Evolutionary conservation across 2,797 vertebrate species (phyloP).

Genomic region (Hoplostethus mediterraneus): DNA sequence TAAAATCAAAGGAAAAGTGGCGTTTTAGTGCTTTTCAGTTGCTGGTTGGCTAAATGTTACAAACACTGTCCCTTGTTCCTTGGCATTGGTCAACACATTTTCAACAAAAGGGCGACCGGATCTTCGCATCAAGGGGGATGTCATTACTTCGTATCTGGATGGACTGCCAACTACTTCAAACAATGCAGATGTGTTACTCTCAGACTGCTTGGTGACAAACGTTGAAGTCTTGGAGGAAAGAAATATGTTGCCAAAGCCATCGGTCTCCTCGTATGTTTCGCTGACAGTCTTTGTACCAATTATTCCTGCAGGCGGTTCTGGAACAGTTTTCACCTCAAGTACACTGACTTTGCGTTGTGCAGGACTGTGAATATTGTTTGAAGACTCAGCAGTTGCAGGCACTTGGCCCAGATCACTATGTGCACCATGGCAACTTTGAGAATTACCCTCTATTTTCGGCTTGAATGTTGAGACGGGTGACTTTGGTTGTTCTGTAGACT

Average conservation of each 20-base stretch:
- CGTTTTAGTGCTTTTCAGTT: slow-evolving; percentile 63
- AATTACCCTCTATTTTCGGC: slow-evolving; percentile 43
- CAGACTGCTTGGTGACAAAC: slow-evolving; percentile 88
- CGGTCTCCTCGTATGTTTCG: slow-evolving; percentile 89
- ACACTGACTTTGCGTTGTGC: slow-evolving; percentile 83
- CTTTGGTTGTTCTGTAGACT: slow-evolving; percentile 79
- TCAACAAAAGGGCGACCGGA: slow-evolving; percentile 75
- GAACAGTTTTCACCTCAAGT: slow-evolving; percentile 86
- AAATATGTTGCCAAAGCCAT: slow-evolving; percentile 87
- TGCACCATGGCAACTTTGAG: slow-evolving; percentile 22
- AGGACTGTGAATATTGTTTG: slow-evolving; percentile 63
- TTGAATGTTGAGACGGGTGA: slow-evolving; percentile 65
- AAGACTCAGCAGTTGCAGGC: slow-evolving; percentile 29
- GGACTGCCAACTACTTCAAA: slow-evolving; percentile 81
- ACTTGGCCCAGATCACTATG: slow-evolving; percentile 31
- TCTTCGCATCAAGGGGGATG: slow-evolving; percentile 80
- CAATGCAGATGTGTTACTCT: slow-evolving; percentile 75
- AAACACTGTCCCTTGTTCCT: slow-evolving; percentile 80
- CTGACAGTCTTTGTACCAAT: slow-evolving; percentile 86
- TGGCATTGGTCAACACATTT: slow-evolving; percentile 71
- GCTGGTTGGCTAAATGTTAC: slow-evolving; percentile 82
- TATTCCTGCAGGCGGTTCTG: slow-evolving; percentile 79
- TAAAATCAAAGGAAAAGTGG: slow-evolving; percentile 35
- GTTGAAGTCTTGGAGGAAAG: slow-evolving; percentile 87
- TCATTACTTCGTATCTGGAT: slow-evolving; percentile 78